A percentile compares a stretch with the other conserved stretches of the same genome.
Conservation (phyloP, 2,113 vertebrate species). For the Heteronetta atricapilla region DNA sequence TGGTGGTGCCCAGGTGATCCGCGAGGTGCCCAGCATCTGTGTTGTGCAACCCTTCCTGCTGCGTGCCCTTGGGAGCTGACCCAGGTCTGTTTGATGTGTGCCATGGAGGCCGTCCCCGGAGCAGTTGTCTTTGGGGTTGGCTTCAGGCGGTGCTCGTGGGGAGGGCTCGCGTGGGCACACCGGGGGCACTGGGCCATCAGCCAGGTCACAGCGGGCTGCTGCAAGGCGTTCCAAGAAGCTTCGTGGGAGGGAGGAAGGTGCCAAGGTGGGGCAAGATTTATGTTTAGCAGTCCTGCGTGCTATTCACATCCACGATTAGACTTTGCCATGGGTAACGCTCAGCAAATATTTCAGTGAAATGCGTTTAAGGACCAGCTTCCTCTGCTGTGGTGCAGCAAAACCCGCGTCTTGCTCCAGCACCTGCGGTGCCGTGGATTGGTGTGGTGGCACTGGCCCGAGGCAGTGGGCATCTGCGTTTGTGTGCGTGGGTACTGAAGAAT, state of each 20-base stretch:
- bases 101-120: accelerated
- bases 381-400: background rate
- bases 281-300: background rate
- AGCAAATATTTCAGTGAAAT: background rate
- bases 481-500: no score
- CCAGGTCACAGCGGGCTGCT: accelerated
- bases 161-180: background rate
- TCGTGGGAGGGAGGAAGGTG: background rate
- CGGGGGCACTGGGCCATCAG: accelerated
- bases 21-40: accelerated
- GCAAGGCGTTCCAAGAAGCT: background rate
- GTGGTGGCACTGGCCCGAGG: background rate
- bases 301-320: background rate
- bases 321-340: background rate
- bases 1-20: accelerated
- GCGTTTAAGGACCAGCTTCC: background rate
- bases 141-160: no score
- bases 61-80: background rate
- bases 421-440: background rate
- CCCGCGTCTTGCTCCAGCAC: background rate
- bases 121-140: background rate
- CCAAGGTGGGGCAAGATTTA: background rate
- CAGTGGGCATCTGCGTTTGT: accelerated
- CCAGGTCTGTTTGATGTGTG: accelerated
- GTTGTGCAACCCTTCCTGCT: background rate